phyloP scores from a whole-genome alignment of 1,140 invertebrate genomes.

The Sogatella furcifera region DNA sequence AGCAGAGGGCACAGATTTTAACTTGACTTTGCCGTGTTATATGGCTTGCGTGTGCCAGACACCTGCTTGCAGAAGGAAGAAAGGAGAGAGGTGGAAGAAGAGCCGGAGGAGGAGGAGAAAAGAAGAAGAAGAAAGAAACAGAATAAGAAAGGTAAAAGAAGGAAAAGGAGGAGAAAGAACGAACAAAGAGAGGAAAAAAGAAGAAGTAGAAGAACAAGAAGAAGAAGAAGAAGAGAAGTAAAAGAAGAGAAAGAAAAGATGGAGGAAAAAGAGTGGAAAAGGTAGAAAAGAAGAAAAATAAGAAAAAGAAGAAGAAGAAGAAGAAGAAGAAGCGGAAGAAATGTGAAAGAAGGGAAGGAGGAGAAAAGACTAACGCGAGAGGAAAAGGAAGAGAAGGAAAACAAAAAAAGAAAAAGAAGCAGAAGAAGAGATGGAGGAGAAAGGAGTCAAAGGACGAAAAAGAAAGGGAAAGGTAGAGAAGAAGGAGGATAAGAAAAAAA shows the following conservation, averaged over 20 bases:
- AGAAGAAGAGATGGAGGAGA: slow-evolving; percentile 43
- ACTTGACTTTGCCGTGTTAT: too few relatives aligned
- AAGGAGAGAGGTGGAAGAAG: neutral
- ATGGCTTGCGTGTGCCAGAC: neutral
- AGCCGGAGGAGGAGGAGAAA: neutral
- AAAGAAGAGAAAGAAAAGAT: slow-evolving; percentile 28
- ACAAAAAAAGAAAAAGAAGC: slow-evolving; percentile 30
- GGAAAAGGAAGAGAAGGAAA: slow-evolving; percentile 21
- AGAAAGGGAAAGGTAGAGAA: neutral
- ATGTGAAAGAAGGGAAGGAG: neutral
- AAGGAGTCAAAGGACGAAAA: slow-evolving; percentile 49
- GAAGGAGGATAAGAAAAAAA: neutral
- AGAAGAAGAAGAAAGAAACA: neutral
- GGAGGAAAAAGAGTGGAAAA: slow-evolving; percentile 23
- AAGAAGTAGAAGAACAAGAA: neutral
- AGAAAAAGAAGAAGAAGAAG: slow-evolving; percentile 33
- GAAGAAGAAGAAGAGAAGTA: slow-evolving; percentile 19
- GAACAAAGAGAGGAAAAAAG: neutral
- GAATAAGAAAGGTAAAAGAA: neutral
- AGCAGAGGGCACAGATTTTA: too few relatives aligned
- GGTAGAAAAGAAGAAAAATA: slow-evolving; percentile 54
- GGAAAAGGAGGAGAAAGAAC: neutral
- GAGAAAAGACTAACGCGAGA: neutral
- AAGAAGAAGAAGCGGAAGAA: neutral
- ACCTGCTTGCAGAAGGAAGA: neutral